These are phyloP conservation scores for Ploceus nigricollis DNA, from an alignment of 2,113 vertebrate species.

Conservation along the genomic window DNA sequence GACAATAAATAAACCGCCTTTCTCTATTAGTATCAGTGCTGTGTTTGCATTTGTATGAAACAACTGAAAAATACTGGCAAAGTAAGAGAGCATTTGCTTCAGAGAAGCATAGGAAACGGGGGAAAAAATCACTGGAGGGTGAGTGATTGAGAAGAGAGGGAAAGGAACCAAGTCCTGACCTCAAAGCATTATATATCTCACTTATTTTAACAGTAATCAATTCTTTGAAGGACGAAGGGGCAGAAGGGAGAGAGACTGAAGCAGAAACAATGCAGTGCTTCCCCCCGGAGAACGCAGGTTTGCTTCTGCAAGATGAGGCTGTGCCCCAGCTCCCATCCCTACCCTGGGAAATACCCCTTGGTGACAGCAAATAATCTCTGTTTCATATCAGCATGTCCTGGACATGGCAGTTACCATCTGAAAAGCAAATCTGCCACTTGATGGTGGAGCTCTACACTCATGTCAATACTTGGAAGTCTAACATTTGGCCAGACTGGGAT, in stretches of 20 bases:
- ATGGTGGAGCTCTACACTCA: neutral
- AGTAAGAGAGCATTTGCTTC: neutral
- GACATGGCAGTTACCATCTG: neutral
- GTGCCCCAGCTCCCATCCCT: neutral
- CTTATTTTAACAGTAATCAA: slow-evolving; percentile 79
- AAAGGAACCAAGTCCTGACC: slow-evolving; percentile 63
- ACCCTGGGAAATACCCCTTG: neutral
- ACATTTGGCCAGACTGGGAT: neutral
- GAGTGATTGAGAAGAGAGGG: slow-evolving; percentile 5
- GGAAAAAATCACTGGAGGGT: neutral
- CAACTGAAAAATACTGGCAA: neutral
- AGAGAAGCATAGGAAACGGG: neutral
- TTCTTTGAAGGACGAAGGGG: slow-evolving; percentile 73
- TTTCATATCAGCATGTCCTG: neutral
- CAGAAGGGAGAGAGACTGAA: neutral
- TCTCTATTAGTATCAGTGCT: neutral
- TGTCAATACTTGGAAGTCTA: neutral
- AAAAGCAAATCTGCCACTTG: neutral
- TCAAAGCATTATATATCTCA: slow-evolving; percentile 66
- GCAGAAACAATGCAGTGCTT: neutral
- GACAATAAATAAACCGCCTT: neutral
- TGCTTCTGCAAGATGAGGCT: neutral
- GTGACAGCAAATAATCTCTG: neutral
- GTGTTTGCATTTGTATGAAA: neutral
- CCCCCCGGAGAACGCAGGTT: neutral